Evolutionary conservation across 2,888 invertebrate genomes (phyloP), one percentile per base, ranked within the genome.

Genomic region (Gonocerus acuteangulatus): DNA sequence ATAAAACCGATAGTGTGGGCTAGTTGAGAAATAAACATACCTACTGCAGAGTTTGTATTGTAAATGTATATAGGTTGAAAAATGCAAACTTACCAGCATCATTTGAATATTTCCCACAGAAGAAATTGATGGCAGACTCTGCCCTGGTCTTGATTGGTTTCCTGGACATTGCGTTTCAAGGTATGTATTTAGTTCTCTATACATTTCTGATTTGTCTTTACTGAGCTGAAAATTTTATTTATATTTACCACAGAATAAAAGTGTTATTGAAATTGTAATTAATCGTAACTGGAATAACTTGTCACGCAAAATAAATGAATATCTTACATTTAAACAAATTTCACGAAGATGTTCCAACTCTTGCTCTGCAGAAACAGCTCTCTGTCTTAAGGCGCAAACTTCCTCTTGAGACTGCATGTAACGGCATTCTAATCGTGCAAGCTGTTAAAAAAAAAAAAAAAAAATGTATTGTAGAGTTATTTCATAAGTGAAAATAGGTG

Each of bases 311-410:
- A n/a, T n/a, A n/a, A n/a, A 39, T n/a, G 16, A 39, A 39, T n/a
- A 39, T n/a, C 57, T 51, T 66, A 71, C 71, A 65, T 69, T 68
- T 21, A 62, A 54, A 62, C 70, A 70, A n/a, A 71, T 62, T 62
- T 71, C 68, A 39, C 70, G 67, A 7, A 72, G 65, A 52, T 72
- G 71, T 47, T 67, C 64, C 36, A 72, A 62, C 64, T 72, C 72
- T 48, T 70, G 69, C 34, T 71, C 71, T 36, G 69, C 68, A 60
- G 68, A 69, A 11, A 66, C 68, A 13, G 71, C 66, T 45, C 67
- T 64, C 22, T 71, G 66, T 42, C 69, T 67, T 15, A 68, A 68
- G 18, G 60, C 62, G 54, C 70, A 68, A 11, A 69, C 60, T 52
- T 68, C 70, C 48, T 71, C 70, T 39, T 70, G 66, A n/a, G 69